Conservation (phyloP, 1,140 invertebrate genomes). For the Micrasema longulum region DNA sequence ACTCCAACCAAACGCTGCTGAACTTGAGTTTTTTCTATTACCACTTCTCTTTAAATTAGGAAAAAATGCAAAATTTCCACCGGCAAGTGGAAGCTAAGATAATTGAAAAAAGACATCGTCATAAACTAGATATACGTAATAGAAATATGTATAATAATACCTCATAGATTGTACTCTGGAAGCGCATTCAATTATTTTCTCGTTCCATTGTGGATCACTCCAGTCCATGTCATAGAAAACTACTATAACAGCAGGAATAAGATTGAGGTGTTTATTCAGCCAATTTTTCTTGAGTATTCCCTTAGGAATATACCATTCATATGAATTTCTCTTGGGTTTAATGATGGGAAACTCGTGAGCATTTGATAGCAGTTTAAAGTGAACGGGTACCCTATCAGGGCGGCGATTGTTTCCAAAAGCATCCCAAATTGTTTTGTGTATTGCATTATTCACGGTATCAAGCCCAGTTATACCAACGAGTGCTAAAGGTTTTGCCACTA, state of each 20-base stretch:
- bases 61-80: too few relatives aligned
- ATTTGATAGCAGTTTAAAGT: conserved; percentile 83
- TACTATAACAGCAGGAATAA: conserved; percentile 92
- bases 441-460: conserved; percentile 84
- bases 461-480: conserved; percentile 88
- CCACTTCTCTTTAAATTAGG: too few relatives aligned
- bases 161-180: conserved; percentile 89
- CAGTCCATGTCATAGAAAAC: conserved; percentile 98
- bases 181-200: conserved; percentile 93
- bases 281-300: conserved; percentile 96
- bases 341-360: conserved; percentile 89
- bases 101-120: too few relatives aligned
- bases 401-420: conserved; percentile 86
- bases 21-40: too few relatives aligned
- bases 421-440: conserved; percentile 94
- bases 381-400: conserved; percentile 83
- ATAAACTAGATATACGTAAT: too few relatives aligned
- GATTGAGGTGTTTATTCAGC: conserved; percentile 93
- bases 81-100: too few relatives aligned
- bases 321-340: conserved; percentile 91
- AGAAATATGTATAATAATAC: too few relatives aligned
- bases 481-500: conserved; percentile 83
- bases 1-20: too few relatives aligned
- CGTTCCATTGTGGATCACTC: conserved; percentile 94
- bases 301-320: conserved; percentile 96